Base-by-base conservation (phyloP, 2,888 invertebrate genomes). In the Eurytoma adleriae region DNA sequence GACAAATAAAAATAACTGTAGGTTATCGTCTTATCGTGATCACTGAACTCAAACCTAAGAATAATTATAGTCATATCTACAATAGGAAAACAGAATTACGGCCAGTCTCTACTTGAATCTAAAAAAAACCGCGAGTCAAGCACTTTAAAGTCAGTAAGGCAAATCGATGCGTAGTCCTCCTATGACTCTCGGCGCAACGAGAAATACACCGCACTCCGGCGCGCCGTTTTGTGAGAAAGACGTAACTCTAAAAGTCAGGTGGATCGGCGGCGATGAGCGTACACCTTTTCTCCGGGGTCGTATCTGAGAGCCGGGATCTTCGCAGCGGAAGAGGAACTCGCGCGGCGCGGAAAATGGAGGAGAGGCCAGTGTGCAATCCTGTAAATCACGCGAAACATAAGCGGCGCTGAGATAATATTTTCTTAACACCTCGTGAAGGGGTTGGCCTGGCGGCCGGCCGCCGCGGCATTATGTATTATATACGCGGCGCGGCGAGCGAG, bases 351-450 rank as follows among this genome's bases (percentile, higher is more conserved):
- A 54, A 27, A 27, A 50, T 40, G 56, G 62, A 24, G 71, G 12
- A 48, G 74, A 73, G 54, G 0, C 40, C 71, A 70, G 50, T 50
- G 48, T 66, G 70, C 66, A 50, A 81, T 82, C 80, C 78, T 82
- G 84, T 87, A 87, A 88, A 88, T 88, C 87, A 86, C 73, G 70
- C 69, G 50, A 76, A 84, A 81, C 83, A 84, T 85, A 85, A 87
- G 85, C 83, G 83, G 83, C 83, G 70, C 78, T 80, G 83, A 81
- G 83, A 85, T 83, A 84, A 80, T 85, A 84, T 84, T 86, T 86
- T 86, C 84, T 86, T 85, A 87, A 84, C 88, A 85, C 86, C 86
- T 88, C 86, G 85, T 86, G 85, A 84, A 85, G 79, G 82, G 83
- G 81, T 83, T 77, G 77, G 71, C 73, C 70, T 69, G 74, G 40